These are phyloP conservation scores for Actinia equina DNA, from an alignment of 64 coral and sea anemone genomes.

Conservation along the genomic window DNA sequence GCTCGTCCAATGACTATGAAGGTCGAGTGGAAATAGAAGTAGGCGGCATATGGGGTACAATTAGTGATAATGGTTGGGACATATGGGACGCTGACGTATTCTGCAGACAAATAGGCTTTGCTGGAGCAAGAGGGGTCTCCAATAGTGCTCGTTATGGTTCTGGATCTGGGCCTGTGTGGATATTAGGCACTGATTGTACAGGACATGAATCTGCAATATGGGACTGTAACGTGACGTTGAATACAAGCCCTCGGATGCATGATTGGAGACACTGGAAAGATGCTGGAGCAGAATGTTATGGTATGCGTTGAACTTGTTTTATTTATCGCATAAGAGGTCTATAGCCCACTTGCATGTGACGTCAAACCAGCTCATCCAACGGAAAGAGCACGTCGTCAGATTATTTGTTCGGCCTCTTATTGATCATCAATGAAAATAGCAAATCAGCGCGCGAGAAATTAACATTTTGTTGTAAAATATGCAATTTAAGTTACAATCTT, in stretches of 20 bases:
- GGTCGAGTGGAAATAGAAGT: slow-evolving; percentile 56
- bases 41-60: slow-evolving; percentile 45
- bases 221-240: slow-evolving; percentile 2
- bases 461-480: no score
- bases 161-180: background rate
- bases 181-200: background rate
- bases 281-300: slow-evolving; percentile 9
- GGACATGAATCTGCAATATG: background rate
- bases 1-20: background rate
- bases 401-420: no score
- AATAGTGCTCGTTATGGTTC: background rate
- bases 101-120: slow-evolving; percentile 30
- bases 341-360: no score
- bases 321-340: no score
- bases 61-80: slow-evolving; percentile 44
- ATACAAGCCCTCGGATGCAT: background rate
- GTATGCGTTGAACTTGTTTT: background rate
- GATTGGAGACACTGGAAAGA: background rate
- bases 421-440: no score
- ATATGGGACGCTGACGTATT: slow-evolving; percentile 52
- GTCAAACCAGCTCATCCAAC: no score
- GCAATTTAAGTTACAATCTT: no score
- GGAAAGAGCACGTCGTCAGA: no score
- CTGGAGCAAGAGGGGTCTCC: slow-evolving; percentile 32
- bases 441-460: no score